Evolutionary conservation across 2,113 vertebrate species (phyloP), one percentile per base, ranked within the genome.

Genomic region (Oryzias curvinotus): DNA sequence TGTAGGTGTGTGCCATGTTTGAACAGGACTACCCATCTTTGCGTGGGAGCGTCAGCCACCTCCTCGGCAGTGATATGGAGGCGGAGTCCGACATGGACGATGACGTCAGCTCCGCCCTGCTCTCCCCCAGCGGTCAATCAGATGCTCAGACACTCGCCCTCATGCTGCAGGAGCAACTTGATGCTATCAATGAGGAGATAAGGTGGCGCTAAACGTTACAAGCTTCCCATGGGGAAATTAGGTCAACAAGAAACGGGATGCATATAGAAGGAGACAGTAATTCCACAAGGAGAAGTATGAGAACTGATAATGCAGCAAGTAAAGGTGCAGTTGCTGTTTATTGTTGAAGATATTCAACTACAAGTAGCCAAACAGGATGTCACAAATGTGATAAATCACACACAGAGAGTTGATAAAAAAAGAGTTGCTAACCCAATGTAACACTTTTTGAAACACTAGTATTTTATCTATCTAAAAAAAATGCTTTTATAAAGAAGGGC

Each of bases 101-200:
- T 26, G 95, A 97, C 0, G 94, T 94, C 70, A 93, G 94, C 80
- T 95, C 96, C 5, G 70, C 92, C 21, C 82, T 95, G 68, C 90
- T 95, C 28, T 98, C 96, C 19, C 96, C 96, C 5, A 89, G 95
- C 0, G 93, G 95, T 56, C 95, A 96, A 85, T 98, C 96, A 0
- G 97, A 98, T 0, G 96, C 97, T 17, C 96, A 98, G 88, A 98
- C 97, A 0, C 84, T 98, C 41, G 96, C 97, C 57, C 92, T 98
- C 77, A 98, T 98, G 97, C 90, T 98, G 26, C 97, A 98, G 82
- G 94, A 98, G 85, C 97, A 98, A 84, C 92, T 98, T 52, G 97
- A 98, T 25, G 96, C 96, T 70, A 98, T 98, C 90, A 98, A 98
- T 0, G 94, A 96, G 75, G 97, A 98, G 92, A 98, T 98, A 88